Evolutionary conservation across 2,113 vertebrate genomes (phyloP), one percentile per base, ranked within the genome.

Genomic region (Rhynchomys soricoides): DNA sequence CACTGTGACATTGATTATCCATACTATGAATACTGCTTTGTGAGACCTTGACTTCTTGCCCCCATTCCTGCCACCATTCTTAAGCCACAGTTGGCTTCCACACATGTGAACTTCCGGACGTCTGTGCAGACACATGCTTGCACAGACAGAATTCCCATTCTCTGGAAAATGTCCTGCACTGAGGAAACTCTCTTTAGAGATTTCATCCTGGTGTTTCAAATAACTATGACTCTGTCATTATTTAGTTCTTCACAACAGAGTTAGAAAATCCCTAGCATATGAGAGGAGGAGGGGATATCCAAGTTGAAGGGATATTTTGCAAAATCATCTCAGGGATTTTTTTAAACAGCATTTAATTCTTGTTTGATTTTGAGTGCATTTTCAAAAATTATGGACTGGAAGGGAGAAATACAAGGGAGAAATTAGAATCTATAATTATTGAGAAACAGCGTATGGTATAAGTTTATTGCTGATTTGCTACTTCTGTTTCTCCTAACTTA

Each of bases 401-500:
- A n/a, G n/a, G n/a, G n/a, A n/a, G n/a, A n/a, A n/a, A 92, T 71
- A 31, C 83, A 96, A 86, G 9, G 6, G 1, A 94, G 92, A 92
- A 37, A 89, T 16, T 43, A 50, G 24, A 40, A 57, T 86, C 55
- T 78, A 1, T 91, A 37, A 90, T 92, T 82, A 64, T 40, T 77
- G 50, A 79, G 75, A 77, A 9, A 43, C 9, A 86, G 52, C 11
- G 0, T n/a, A 13, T 66, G 40, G 70, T 70, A 91, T 96, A 97
- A 93, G 48, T 1, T 64, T 10, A 34, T n/a, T 62, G 45, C 94
- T 81, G 90, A 43, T 93, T 71, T 97, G 52, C 50, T 21, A 86
- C 12, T 96, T 48, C 55, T 50, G 85, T 96, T 16, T 70, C 86
- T 95, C 57, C 8, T 86, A 48, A 90, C 93, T 96, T 59, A 1